Base-by-base conservation (phyloP, 2,797 vertebrate species). In the Hyperoplus lanceolatus region DNA sequence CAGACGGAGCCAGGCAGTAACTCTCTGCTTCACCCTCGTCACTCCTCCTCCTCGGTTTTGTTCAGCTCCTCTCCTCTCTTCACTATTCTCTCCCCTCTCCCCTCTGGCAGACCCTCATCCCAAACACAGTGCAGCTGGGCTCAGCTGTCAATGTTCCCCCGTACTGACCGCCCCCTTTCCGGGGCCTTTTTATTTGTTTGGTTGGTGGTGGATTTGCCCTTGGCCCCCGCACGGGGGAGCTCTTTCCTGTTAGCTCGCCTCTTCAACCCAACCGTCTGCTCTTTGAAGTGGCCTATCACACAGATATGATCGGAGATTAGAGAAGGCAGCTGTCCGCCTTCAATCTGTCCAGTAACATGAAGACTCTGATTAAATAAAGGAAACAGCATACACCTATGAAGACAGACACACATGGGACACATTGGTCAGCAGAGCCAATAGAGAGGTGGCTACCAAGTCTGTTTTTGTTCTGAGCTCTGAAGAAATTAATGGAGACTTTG, bases 71-170 rank as follows among this genome's bases (percentile, higher is more conserved):
- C 57, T 70, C 54, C 63, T 63, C 73, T 87, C 70, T 79, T 81
- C 78, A 48, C 82, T 78, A 62, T 79, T 75, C 79, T 87, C 77
- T 73, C n/a, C 78, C 42, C 83, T 82, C 85, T 80, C 79, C 80
- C 87, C 89, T 86, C 79, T 88, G 81, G 89, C 86, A 68, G 81
- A 88, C 85, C 87, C 84, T 89, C 86, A 87, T 89, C 87, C 87
- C 85, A 92, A 95, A 93, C 90, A 91, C 76, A 36, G 68, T 90
- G 91, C 93, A 95, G 92, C 93, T 94, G 93, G 93, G 89, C 91
- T 89, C 90, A 93, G 93, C 92, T 94, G 92, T 95, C 93, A 93
- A 55, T 83, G 87, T 73, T 77, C 87, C 89, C 83, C 85, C 66
- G 69, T 80, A 70, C 77, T 59, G 68, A 78, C 85, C 82, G 70